phyloP scores from a whole-genome alignment of 2,797 vertebrate species.

The Spinus olivaceus region DNA sequence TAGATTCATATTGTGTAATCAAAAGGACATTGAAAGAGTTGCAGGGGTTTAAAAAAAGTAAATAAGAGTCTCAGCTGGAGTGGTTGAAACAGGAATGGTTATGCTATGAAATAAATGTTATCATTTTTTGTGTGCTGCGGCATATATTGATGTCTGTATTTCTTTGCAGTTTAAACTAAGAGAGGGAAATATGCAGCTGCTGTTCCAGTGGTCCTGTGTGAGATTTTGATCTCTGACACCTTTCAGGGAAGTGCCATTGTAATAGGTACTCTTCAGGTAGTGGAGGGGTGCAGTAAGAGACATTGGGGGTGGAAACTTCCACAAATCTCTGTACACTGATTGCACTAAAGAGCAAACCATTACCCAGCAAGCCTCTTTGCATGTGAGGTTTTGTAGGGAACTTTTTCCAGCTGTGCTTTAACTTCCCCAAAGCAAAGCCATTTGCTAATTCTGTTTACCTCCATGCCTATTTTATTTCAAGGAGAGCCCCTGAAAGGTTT shows the following conservation, averaged over 20 bases:
- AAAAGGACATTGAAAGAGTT: neutral
- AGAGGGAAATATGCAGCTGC: neutral
- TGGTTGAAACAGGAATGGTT: neutral
- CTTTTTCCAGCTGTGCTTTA: neutral
- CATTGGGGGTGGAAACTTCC: accelerated
- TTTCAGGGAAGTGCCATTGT: neutral
- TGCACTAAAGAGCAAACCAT: neutral
- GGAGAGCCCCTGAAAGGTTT: neutral
- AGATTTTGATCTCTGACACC: neutral
- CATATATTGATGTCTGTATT: neutral
- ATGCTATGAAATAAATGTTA: neutral
- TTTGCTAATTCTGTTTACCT: neutral
- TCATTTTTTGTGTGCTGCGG: neutral
- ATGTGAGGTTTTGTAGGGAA: neutral
- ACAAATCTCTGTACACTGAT: neutral
- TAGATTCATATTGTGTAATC: too few relatives aligned
- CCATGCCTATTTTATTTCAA: neutral
- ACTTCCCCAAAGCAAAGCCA: neutral
- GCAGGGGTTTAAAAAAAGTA: neutral
- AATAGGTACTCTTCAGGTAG: accelerated
- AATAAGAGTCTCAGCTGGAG: neutral
- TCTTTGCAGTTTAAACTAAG: neutral
- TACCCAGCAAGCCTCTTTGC: neutral
- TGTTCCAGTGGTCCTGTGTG: neutral
- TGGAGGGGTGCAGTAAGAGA: neutral